Evolutionary conservation across 2,797 vertebrate genomes (phyloP), one percentile per base, ranked within the genome.

Genomic region (Myripristis murdjan): DNA sequence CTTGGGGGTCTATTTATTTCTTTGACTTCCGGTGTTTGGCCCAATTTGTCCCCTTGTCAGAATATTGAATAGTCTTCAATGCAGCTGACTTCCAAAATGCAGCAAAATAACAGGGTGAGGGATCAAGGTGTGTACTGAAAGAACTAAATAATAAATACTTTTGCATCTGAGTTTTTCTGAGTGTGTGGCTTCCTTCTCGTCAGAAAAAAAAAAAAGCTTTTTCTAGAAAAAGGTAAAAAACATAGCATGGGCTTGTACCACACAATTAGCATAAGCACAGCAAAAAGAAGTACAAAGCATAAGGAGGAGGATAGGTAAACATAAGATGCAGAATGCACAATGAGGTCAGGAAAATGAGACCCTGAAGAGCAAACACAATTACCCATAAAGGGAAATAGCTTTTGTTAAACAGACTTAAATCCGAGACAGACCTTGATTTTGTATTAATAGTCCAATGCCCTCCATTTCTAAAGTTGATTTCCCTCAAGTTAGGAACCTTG

Each of bases 301-400:
- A 59, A 76, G 49, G 23, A 12, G 28, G 64, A 66, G 24, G 68
- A 56, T 53, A 11, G 23, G 18, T 5, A 46, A 66, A 28, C 2
- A 11, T 11, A 18, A 33, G 20, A 20, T 47, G 24, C 41, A 49
- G 44, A 51, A 52, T 1, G 3, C 47, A 83, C 28, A 52, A 5
- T 73, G 58, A 86, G 57, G 71, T 83, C 64, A 73, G 33, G 49
- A 33, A 80, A 70, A 83, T 62, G 61, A 75, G 77, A 55, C 52
- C 33, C 49, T 22, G 39, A 80, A 76, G 55, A 57, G 58, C 48
- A 83, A 84, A 71, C 70, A 73, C 56, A 68, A 82, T 90, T 75
- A 81, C 54, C 70, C 70, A 82, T 74, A 46, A 81, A 57, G 35
- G 44, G 35, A 67, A 86, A 78, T 51, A 56, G 46, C 24, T 47